Evolutionary conservation across 2,113 vertebrate genomes (phyloP), one percentile per base, ranked within the genome.

Genomic region (Meriones unguiculatus): DNA sequence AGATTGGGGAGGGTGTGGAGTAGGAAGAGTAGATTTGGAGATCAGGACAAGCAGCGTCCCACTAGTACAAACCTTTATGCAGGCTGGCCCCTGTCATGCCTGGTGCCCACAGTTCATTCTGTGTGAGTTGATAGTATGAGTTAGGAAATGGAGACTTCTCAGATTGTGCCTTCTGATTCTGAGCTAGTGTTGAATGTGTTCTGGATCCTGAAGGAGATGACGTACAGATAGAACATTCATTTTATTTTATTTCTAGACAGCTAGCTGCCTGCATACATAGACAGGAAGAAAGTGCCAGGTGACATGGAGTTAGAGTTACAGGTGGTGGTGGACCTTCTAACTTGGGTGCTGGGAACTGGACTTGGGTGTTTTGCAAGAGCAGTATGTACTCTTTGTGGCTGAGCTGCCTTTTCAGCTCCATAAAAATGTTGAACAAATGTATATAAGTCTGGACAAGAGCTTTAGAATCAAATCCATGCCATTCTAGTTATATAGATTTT

Each of bases 121-220:
- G 35, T 82, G 24, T 95, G 50, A 32, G 14, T 86, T 52, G 73
- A 67, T 52, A 67, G 0, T 78, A n/a, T 15, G 78, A 17, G 81
- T 59, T 67, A 62, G 86, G 86, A 88, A 90, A 64, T 59, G 22
- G 54, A 85, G 64, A 11, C 12, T 46, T 86, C 20, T 89, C 77
- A 52, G 5, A 65, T 64, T 87, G 67, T 38, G 69, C 50, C 38
- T 57, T 32, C 8, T 35, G 69, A 3, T 24, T 52, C 30, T 72
- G 78, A 89, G 89, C 30, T 93, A 24, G 87, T 95, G 75, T 52
- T n/a, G 6, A 9, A 64, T 92, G 14, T 94, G 28, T 69, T 95
- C 72, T 91, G 85, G 70, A 62, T 89, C 62, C 50, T 86, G 22
- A 88, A 73, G 28, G 82, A 22, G 64, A 82, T 84, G 80, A 17